Conservation (phyloP, 2,888 invertebrate genomes). For the Drosophila demipolita region DNA sequence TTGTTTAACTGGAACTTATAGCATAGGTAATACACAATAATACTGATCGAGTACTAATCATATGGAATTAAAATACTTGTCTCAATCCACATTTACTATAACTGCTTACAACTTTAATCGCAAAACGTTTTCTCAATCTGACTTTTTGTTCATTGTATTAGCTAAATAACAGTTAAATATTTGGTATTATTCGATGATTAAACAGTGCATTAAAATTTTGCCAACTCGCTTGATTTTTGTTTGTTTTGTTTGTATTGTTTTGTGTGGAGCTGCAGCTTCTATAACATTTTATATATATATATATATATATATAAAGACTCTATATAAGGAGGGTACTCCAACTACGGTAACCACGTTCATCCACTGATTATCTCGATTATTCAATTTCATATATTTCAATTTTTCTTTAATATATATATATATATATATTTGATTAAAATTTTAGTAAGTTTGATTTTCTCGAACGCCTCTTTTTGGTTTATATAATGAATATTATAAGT, state of each 20-base stretch:
- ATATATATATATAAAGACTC: constrained; percentile 40
- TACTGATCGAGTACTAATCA: constrained; percentile 54
- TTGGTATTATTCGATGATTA: constrained; percentile 81
- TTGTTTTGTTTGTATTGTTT: constrained; percentile 28
- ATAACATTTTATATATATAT: constrained; percentile 65
- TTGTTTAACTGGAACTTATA: constrained; percentile 51
- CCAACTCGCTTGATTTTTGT: constrained; percentile 63
- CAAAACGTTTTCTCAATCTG: constrained; percentile 25
- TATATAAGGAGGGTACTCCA: constrained; percentile 40
- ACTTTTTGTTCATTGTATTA: constrained; percentile 39
- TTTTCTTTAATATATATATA: background rate
- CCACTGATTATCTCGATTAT: constrained; percentile 50
- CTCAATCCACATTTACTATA: constrained; percentile 40
- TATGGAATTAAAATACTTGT: constrained; percentile 35
- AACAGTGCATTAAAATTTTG: constrained; percentile 83
- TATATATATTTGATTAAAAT: constrained; percentile 69
- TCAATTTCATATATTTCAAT: constrained; percentile 24
- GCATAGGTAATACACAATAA: constrained; percentile 49
- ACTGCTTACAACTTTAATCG: constrained; percentile 35
- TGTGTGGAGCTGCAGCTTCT: constrained; percentile 39
- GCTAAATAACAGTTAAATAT: constrained; percentile 76
- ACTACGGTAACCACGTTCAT: constrained; percentile 30
- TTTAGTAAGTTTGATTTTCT: constrained; percentile 59
- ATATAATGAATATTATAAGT: constrained; percentile 26
- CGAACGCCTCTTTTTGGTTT: constrained; percentile 41